Evolutionary conservation across 1,140 invertebrate genomes (phyloP), one percentile per base, ranked within the genome.

Genomic region (Aphelenchoides fujianensis): DNA sequence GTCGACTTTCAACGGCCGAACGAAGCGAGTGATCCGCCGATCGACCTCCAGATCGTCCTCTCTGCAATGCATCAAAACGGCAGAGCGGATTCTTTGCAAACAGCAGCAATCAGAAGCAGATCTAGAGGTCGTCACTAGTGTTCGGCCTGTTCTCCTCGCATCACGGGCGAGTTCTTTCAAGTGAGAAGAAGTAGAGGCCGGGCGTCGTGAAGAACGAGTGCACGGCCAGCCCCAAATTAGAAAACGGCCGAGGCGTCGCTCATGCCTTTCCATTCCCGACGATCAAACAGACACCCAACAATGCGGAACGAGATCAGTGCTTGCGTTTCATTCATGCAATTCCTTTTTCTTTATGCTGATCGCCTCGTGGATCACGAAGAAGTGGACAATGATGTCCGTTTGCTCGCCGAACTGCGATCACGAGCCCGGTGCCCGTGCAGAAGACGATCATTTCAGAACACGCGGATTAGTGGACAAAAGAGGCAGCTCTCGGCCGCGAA

Each of bases 11-110:
- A 90, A 87, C 3, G 89, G 89, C 34, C 89, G 81, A 36, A 90
- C 87, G 79, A 90, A 90, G 52, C 88, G 84, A 12, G 93, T 93
- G 61, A 98, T 92, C 59, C 93, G 88, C 34, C 90, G 89, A 86
- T 97, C 93, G 70, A 96, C 89, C 74, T 90, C 89, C 61, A 93
- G 88, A 73, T 93, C 92, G 75, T 94, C 92, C 85, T 95, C 94
- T 90, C 97, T 91, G 83, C 92, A 91, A 66, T 90, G 90, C 86
- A 97, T 95, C 61, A 94, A 95, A 54, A 96, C 90, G 41, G 95
- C 57, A 97, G 87, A 36, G 94, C 93, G 52, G 94, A 94, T 76
- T 94, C 91, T 84, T 93, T 95, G 86, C 75, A 82, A 12, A 70
- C 32, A 3, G 16, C 3, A 66, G 28, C 19, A 1, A 63, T 12